Conservation (phyloP, 2,888 invertebrate genomes). For the Sycophila texana region DNA sequence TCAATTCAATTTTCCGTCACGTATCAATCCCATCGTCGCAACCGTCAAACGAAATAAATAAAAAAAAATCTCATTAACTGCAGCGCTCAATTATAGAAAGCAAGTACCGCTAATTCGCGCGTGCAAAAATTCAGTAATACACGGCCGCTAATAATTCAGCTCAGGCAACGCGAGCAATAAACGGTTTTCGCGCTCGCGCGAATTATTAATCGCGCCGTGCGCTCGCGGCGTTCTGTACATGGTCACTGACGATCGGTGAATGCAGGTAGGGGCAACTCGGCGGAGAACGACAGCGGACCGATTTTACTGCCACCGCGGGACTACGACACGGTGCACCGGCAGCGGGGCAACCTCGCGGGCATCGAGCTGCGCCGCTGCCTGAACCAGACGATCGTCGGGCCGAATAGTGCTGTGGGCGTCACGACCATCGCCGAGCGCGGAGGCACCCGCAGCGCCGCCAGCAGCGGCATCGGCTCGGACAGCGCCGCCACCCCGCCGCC, state of each 20-base stretch:
- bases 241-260: not conserved
- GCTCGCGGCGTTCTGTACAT: not conserved
- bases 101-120: no score
- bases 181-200: no score
- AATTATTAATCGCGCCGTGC: no score
- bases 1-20: no score
- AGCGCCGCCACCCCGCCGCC: conserved; percentile 86
- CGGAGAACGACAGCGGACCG: conserved; percentile 78
- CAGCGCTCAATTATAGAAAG: no score
- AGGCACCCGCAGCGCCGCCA: conserved; percentile 82
- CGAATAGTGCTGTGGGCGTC: conserved; percentile 29
- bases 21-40: no score
- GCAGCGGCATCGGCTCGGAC: conserved; percentile 93
- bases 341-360: conserved; percentile 85
- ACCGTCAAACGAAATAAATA: no score
- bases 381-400: conserved; percentile 82
- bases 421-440: conserved; percentile 57
- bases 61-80: no score
- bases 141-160: no score
- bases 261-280: conserved; percentile 71
- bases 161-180: no score
- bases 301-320: conserved; percentile 94
- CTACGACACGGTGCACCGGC: conserved; percentile 93
- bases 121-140: no score
- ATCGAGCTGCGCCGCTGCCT: conserved; percentile 84